Base-by-base conservation (phyloP, 1,140 invertebrate genomes). In the Pemphigus obesinymphae region DNA sequence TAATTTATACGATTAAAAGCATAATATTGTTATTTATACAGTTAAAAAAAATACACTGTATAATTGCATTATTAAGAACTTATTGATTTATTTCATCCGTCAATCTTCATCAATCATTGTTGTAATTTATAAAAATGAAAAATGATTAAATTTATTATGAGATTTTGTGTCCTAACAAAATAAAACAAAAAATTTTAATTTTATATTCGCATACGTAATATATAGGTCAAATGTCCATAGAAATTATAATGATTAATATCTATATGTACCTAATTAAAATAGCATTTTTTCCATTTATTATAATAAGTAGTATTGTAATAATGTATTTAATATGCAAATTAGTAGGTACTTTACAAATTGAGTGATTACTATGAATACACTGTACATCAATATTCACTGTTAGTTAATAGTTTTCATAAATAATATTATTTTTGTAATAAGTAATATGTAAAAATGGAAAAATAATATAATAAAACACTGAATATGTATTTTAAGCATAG, bases 231-330 rank as follows among this genome's bases (percentile, higher is more conserved):
- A 66, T 66, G 20, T n/a, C 34, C 10, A n/a, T 66, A 66, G 63
- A 66, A 66, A 37, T 20, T 66, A 40, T n/a, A n/a, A 23, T 66
- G 63, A 66, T 66, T 66, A 23, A 66, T 66, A 37, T 66, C 63
- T 37, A 40, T 13, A 37, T n/a, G 63, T 37, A 58, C 10, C n/a
- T n/a, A n/a, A n/a, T n/a, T n/a, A n/a, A n/a, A 66, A 66, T 66
- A 66, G 10, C 10, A 40, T 17, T 37, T 13, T 66, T 23, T 23
- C 7, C 8, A 11, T 58, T 58, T n/a, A 26, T 66, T 23, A n/a
- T n/a, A n/a, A n/a, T n/a, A n/a, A n/a, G n/a, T n/a, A n/a, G n/a
- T n/a, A n/a, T n/a, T 11, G 20, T 37, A 0, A 13, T 37, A 37
- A 66, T 13, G 3, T 66, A 66, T 66, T 37, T 66, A 66, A 66